A percentile compares a stretch with the other conserved stretches of the same genome.
Conservation (phyloP, 2,797 vertebrate species). For the Tachyglossus aculeatus region DNA sequence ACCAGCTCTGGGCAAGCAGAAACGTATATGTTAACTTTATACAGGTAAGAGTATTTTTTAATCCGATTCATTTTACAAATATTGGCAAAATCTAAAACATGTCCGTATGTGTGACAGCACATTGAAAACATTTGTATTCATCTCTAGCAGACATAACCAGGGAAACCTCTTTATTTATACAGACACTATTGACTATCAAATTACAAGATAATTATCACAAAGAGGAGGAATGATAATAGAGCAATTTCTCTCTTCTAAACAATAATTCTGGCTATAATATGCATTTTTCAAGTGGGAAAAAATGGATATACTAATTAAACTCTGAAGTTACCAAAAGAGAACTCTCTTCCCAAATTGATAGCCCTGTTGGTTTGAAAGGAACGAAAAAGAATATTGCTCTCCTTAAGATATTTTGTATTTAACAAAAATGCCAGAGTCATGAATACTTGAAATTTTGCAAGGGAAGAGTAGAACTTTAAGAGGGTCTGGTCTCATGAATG, state of each 20-base stretch:
- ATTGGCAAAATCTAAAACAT: no score
- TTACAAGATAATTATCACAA: background rate
- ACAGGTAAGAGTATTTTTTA: background rate
- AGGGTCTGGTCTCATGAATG: slow-evolving; percentile 27
- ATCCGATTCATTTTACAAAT: no score
- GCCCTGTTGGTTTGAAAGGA: background rate
- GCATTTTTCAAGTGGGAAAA: slow-evolving; percentile 3
- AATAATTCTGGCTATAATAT: slow-evolving; percentile 5
- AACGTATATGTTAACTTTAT: background rate
- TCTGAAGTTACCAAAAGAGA: background rate
- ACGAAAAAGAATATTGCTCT: background rate
- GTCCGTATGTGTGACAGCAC: background rate
- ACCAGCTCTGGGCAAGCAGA: background rate
- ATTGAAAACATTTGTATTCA: background rate
- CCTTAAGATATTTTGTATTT: slow-evolving; percentile 3
- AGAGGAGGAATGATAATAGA: background rate
- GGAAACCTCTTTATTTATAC: slow-evolving; percentile 6
- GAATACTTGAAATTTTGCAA: background rate
- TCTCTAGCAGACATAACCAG: background rate
- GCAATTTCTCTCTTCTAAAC: slow-evolving; percentile 11
- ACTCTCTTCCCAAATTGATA: slow-evolving; percentile 12
- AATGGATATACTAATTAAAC: background rate
- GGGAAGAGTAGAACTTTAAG: slow-evolving; percentile 11
- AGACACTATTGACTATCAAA: background rate
- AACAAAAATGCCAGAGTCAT: background rate